Conservation (phyloP, 1,140 invertebrate species). For the Drosophila sucinea region DNA sequence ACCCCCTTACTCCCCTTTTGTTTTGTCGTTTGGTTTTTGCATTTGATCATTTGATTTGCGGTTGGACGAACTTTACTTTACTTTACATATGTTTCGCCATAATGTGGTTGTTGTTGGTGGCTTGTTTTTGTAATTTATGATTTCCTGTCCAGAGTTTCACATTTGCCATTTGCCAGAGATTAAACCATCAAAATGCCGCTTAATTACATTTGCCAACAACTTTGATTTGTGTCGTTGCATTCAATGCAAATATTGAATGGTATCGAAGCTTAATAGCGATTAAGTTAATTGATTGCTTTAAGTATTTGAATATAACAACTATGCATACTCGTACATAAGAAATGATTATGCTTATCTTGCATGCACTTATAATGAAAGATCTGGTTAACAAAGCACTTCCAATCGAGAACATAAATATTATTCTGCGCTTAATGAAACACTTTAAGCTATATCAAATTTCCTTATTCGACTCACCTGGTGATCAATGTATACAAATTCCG, state of each 20-base stretch:
- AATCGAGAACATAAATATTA: background rate
- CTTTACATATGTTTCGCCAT: conserved; percentile 24
- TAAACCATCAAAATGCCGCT: conserved; percentile 65
- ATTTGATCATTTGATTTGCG: conserved; percentile 39
- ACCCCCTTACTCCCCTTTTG: background rate
- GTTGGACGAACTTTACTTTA: conserved; percentile 41
- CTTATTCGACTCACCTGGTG: conserved; percentile 46
- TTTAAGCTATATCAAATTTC: background rate
- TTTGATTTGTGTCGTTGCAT: conserved; percentile 33
- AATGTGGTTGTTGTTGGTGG: background rate
- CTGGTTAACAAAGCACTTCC: background rate
- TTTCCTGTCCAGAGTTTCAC: conserved; percentile 51
- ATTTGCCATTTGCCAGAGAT: conserved; percentile 70
- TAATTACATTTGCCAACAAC: conserved; percentile 43
- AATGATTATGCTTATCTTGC: conserved; percentile 24
- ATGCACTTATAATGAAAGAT: conserved; percentile 10
- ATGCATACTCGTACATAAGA: conserved; percentile 36
- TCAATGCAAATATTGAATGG: conserved; percentile 73
- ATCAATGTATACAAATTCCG: conserved; percentile 37
- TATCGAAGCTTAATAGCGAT: conserved; percentile 57
- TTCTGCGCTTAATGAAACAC: background rate
- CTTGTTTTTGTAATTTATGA: conserved; percentile 70
- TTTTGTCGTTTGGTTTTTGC: conserved; percentile 7
- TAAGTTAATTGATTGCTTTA: conserved; percentile 68
- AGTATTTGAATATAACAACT: conserved; percentile 29